Conservation (phyloP, 2,888 invertebrate genomes). For the Polydrusus tereticollis region DNA sequence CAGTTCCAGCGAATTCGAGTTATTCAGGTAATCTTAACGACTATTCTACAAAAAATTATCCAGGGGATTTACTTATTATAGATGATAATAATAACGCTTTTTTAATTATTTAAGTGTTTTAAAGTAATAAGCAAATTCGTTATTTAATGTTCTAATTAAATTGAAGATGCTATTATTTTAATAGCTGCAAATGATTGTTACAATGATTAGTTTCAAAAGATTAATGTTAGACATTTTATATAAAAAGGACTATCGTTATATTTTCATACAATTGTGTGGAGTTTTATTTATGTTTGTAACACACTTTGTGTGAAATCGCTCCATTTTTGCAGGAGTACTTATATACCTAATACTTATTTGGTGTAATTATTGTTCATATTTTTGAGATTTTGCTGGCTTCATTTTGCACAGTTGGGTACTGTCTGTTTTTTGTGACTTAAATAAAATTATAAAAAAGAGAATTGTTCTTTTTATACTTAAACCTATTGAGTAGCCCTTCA, state of each 20-base stretch:
- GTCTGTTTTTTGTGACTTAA: constrained; percentile 32
- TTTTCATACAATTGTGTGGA: constrained; percentile 58
- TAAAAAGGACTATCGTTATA: constrained; percentile 1
- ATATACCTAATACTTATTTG: constrained; percentile 52
- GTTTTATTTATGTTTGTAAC: constrained; percentile 55
- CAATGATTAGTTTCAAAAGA: constrained; percentile 20
- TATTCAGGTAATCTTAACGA: neutral
- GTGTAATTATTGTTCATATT: constrained; percentile 53
- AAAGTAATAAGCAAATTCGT: constrained; percentile 17
- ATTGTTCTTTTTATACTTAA: neutral
- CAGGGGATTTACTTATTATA: constrained; percentile 38
- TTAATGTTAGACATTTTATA: constrained; percentile 30
- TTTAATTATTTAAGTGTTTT: constrained; percentile 24
- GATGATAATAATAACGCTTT: constrained; percentile 24
- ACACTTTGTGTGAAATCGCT: constrained; percentile 58
- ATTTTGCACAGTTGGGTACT: constrained; percentile 31
- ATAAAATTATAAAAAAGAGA: constrained; percentile 7
- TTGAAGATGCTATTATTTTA: neutral
- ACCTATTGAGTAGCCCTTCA: too few relatives aligned
- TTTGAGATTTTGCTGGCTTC: constrained; percentile 42
- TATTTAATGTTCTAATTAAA: constrained; percentile 20
- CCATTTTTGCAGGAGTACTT: constrained; percentile 52
- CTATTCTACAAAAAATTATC: constrained; percentile 13
- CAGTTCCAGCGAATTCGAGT: neutral
- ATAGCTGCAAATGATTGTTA: constrained; percentile 28